These are phyloP conservation scores for Prunella himalayana DNA, from an alignment of 2,113 vertebrate genomes.

Conservation along the genomic window DNA sequence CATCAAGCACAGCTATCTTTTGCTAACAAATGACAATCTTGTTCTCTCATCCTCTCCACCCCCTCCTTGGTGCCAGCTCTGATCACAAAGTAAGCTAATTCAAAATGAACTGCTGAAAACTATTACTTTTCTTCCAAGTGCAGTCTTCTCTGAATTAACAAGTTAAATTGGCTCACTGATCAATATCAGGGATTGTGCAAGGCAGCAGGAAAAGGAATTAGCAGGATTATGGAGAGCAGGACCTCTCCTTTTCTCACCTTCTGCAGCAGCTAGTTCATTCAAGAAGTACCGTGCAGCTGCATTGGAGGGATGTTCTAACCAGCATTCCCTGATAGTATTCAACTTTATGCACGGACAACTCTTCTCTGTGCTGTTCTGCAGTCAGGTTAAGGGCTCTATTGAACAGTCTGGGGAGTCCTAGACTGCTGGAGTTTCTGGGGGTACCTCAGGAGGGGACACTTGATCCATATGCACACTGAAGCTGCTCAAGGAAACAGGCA, in stretches of 20 bases:
- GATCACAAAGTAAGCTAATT: neutral
- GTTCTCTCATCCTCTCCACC: neutral
- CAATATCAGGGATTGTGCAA: neutral
- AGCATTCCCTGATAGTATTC: neutral
- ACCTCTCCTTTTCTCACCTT: neutral
- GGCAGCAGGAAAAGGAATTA: neutral
- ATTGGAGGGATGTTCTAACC: neutral
- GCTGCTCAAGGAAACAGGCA: neutral
- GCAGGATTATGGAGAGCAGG: neutral
- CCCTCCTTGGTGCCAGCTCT: neutral
- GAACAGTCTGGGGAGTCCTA: neutral
- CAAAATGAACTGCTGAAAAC: neutral
- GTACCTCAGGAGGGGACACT: fast-evolving
- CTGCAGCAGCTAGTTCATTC: neutral
- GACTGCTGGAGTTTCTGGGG: neutral
- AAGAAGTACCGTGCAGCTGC: neutral
- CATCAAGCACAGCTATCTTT: neutral
- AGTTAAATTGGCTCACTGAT: neutral
- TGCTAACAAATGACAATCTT: neutral
- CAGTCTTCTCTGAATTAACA: neutral
- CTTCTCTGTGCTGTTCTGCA: neutral
- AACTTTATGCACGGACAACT: fast-evolving
- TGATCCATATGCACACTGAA: fast-evolving
- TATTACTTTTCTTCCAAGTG: neutral
- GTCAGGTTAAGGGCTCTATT: neutral